Percentiles rank a stretch among this genome's conserved stretches.
phyloP scores from a whole-genome alignment of 2,888 invertebrate species.

The Micoletzkya japonica region DNA sequence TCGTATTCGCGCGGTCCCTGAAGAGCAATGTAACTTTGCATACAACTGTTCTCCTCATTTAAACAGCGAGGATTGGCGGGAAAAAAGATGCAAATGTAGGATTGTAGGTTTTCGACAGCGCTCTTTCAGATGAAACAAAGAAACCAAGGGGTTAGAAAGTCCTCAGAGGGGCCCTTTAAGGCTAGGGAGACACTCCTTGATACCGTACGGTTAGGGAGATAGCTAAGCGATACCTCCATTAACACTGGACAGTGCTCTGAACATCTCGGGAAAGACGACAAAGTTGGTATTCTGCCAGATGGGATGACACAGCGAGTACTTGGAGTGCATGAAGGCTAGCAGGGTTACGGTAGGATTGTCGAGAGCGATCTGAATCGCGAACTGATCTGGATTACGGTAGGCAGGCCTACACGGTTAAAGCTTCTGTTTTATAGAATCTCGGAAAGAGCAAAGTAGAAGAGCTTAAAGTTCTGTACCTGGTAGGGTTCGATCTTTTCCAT shows the following conservation, averaged over 20 bases:
- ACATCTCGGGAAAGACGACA: slow-evolving; percentile 83
- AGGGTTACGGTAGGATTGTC: slow-evolving; percentile 90
- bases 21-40: no score
- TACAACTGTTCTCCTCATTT: no score
- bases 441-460: background rate
- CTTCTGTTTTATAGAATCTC: background rate
- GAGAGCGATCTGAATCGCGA: slow-evolving; percentile 73
- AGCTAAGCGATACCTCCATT: slow-evolving; percentile 33
- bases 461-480: slow-evolving; percentile 36
- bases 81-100: background rate
- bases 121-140: no score
- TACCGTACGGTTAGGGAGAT: no score
- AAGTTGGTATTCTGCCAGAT: slow-evolving; percentile 86
- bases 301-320: slow-evolving; percentile 75
- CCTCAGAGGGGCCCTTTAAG: no score
- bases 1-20: no score
- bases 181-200: no score
- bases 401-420: no score
- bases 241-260: slow-evolving; percentile 64
- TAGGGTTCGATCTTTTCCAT: slow-evolving; percentile 50
- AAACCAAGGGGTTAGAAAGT: no score
- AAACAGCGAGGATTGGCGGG: background rate
- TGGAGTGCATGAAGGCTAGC: slow-evolving; percentile 80
- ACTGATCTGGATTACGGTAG: background rate
- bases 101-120: no score